Percentiles rank a stretch among this genome's conserved stretches.
Evolutionary conservation across 2,113 vertebrate genomes (phyloP).

Genomic region (Felis chaus): DNA sequence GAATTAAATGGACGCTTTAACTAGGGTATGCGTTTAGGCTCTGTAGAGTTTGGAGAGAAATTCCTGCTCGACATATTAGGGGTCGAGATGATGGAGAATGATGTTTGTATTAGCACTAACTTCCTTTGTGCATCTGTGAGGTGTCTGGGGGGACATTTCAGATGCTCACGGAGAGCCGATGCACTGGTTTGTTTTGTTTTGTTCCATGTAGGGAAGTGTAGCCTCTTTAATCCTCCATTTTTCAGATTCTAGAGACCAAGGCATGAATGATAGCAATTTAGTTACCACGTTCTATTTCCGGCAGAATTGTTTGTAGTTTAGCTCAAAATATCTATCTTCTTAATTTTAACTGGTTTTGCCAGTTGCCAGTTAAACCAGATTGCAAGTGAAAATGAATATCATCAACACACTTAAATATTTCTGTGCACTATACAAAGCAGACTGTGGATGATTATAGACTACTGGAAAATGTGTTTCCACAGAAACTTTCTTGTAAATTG

Average conservation of each 20-base stretch:
- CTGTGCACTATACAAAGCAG: constrained; percentile 73
- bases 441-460: constrained; percentile 69
- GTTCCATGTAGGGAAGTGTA: not conserved
- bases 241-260: constrained; percentile 59
- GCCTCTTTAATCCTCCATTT: constrained; percentile 55
- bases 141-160: not conserved
- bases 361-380: constrained; percentile 76
- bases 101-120: not conserved
- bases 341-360: constrained; percentile 74
- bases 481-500: constrained; percentile 67
- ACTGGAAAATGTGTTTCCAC: constrained; percentile 66
- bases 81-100: constrained; percentile 35
- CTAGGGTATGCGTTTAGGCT: not conserved
- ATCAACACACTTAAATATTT: constrained; percentile 79
- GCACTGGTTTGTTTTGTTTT: not conserved
- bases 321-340: constrained; percentile 68
- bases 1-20: constrained; percentile 54
- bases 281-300: constrained; percentile 58
- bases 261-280: constrained; percentile 52
- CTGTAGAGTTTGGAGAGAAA: constrained; percentile 8
- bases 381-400: constrained; percentile 79
- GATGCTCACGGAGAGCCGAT: not conserved
- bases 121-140: not conserved
- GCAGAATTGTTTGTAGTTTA: constrained; percentile 69
- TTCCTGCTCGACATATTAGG: constrained; percentile 22